Base-by-base conservation (phyloP, 23 tunicate genomes). In the Trididemnum clinides region DNA sequence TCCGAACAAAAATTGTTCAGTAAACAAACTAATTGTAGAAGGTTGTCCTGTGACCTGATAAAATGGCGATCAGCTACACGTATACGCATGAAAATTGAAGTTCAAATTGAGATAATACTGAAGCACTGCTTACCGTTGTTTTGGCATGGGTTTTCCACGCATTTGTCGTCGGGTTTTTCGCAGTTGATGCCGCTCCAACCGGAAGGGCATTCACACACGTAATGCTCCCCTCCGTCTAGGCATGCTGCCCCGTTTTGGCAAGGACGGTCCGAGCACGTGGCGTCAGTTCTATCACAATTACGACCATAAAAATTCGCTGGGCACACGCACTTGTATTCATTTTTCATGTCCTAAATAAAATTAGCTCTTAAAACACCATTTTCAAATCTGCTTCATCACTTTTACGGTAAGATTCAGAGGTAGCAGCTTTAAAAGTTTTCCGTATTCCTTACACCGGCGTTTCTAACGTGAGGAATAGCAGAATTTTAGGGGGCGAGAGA, bases 121-220 rank as follows among this genome's bases (percentile, higher is more conserved):
- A n/a, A n/a, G n/a, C n/a, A n/a, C n/a, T n/a, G n/a, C 86, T 85
- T 35, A 80, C 95, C 95, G 82, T 77, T 38, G 44, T 89, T 90
- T 57, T 64, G 51, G 39, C 95, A 90, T 34, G 64, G 90, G 51
- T 57, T 36, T 23, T 23, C 54, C 2, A 66, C 21, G 49, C 95
- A 90, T 18, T 26, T 39, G 64, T 80, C 72, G 2, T 12, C 21
- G 27, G 73, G 27, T 28, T 32, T 25, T 62, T 86, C 87, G 65
- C 95, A 90, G 64, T 54, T 51, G 25, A 30, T 36, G 23, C 91
- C 97, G 6, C 23, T 64, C 83, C 82, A 92, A 3, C 64, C 81
- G 25, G 26, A 49, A 0, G 64, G 3, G 70, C 97, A 92, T 22
- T 26, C 30, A 39, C 97, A 92, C 0, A 23, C 22, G 51, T 92